Evolutionary conservation across 2,888 invertebrate species (phyloP).

Genomic region (Sphinx pinastri): DNA sequence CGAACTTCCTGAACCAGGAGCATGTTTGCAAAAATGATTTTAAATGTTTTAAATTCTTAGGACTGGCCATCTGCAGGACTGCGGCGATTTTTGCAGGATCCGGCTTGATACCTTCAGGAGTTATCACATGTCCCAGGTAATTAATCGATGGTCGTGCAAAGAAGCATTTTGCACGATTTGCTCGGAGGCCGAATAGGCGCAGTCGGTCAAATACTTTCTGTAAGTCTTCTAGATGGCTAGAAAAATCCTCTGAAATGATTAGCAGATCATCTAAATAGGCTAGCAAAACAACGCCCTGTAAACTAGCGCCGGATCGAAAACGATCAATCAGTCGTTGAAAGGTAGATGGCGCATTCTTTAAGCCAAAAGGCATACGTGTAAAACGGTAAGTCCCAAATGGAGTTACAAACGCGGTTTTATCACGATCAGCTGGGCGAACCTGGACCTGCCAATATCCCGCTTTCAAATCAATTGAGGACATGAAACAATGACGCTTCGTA

Average conservation of each 20-base stretch:
- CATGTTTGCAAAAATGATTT: no score
- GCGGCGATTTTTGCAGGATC: background rate
- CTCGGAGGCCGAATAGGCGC: background rate
- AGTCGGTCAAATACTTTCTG: background rate
- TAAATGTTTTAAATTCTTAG: background rate
- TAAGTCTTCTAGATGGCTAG: background rate
- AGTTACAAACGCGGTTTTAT: background rate
- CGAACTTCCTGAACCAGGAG: no score
- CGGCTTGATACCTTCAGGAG: background rate
- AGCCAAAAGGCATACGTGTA: background rate
- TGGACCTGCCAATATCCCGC: background rate
- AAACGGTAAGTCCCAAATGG: no score
- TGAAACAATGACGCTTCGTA: constrained; percentile 41
- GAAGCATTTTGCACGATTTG: no score
- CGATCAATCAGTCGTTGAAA: background rate
- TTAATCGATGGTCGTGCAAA: background rate
- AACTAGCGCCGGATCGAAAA: background rate
- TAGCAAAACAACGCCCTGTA: background rate
- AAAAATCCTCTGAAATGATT: background rate
- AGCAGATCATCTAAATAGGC: background rate
- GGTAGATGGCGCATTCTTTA: background rate
- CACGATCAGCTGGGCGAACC: background rate
- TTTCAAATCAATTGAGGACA: constrained; percentile 54
- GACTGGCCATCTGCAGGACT: background rate
- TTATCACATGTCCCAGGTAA: background rate